phyloP scores from a whole-genome alignment of 1,140 invertebrate genomes.

The Maniola jurtina region DNA sequence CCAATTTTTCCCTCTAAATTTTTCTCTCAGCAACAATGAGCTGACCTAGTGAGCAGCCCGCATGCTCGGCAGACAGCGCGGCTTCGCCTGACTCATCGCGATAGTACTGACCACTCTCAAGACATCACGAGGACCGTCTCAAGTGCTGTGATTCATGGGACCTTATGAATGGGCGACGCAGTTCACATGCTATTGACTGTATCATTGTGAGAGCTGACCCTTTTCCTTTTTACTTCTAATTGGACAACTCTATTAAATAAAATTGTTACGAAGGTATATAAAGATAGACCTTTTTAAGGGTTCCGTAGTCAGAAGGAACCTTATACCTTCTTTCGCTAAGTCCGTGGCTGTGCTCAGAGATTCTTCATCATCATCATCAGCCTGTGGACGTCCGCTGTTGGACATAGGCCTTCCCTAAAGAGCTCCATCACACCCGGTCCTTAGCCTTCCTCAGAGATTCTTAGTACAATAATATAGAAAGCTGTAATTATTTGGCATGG shows the following conservation, averaged over 20 bases:
- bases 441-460: no score
- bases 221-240: conserved; percentile 9
- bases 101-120: conserved; percentile 53
- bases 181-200: conserved; percentile 23
- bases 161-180: conserved; percentile 15
- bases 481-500: no score
- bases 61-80: conserved; percentile 61
- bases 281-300: no score
- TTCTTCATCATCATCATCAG: no score
- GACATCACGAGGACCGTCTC: conserved; percentile 43
- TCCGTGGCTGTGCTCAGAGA: no score
- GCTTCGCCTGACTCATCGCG: conserved; percentile 44
- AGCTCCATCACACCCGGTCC: no score
- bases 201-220: conserved; percentile 22
- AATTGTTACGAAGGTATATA: no score
- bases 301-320: no score
- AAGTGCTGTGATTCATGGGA: conserved; percentile 34
- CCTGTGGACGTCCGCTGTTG: no score
- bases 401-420: no score
- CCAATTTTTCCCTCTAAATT: neutral
- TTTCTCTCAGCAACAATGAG: conserved; percentile 33
- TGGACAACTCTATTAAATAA: neutral
- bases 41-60: conserved; percentile 64
- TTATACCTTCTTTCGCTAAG: no score
- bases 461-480: no score